Conservation (phyloP, 2,113 vertebrate genomes). For the Lepus europaeus region DNA sequence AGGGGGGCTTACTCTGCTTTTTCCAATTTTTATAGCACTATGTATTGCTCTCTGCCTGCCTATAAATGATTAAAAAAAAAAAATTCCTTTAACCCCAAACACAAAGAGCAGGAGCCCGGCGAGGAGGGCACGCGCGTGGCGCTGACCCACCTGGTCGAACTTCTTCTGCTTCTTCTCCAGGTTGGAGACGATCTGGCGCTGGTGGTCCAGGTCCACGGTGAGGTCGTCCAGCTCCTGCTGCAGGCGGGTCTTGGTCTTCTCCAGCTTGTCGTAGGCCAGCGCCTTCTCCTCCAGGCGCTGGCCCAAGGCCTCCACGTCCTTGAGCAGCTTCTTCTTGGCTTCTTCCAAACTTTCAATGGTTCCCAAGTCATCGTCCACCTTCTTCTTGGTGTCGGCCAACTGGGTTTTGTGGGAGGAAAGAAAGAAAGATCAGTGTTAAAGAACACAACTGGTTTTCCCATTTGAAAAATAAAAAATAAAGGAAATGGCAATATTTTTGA, state of each 20-base stretch:
- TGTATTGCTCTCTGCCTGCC: neutral
- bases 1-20: neutral
- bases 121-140: fast-evolving
- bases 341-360: conserved; percentile 96
- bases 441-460: neutral
- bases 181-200: conserved; percentile 97
- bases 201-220: conserved; percentile 96
- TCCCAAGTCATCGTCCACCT: conserved; percentile 96
- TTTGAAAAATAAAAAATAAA: neutral
- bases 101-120: neutral
- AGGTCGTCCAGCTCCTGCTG: conserved; percentile 99
- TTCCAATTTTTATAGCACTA: neutral
- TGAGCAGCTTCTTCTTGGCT: conserved; percentile 94
- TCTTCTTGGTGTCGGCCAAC: conserved; percentile 96
- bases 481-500: neutral
- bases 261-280: conserved; percentile 96
- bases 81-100: no score
- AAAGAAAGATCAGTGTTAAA: neutral
- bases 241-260: conserved; percentile 97
- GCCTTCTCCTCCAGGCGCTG: conserved; percentile 97
- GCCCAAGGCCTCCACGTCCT: conserved; percentile 93
- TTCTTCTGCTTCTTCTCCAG: conserved; percentile 99
- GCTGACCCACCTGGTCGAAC: conserved; percentile 94
- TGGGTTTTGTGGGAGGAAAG: conserved; percentile 70
- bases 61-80: no score